Percentiles rank a stretch among this genome's conserved stretches.
Conservation (phyloP, 35 echinoderm and acorn worm species). For the Heliocidaris tuberculata region DNA sequence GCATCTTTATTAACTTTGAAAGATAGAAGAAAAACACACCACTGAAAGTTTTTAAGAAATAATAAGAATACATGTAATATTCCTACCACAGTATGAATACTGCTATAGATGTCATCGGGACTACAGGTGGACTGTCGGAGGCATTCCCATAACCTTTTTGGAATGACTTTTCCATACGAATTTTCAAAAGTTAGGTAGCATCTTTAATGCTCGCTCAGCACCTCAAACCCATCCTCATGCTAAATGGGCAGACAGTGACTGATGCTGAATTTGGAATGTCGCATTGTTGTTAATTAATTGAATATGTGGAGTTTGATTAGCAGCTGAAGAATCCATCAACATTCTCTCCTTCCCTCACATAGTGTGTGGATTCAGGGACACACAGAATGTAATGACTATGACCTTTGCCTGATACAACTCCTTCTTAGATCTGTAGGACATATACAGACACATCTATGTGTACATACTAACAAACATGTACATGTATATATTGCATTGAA, state of each 20-base stretch:
- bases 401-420: background rate
- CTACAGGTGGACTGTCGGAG: background rate
- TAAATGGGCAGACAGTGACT: background rate
- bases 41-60: background rate
- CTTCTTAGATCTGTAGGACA: background rate
- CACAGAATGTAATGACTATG: background rate
- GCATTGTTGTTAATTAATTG: constrained; percentile 4
- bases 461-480: background rate
- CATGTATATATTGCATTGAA: background rate
- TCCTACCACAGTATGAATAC: background rate
- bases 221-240: background rate
- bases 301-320: background rate
- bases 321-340: background rate
- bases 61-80: background rate
- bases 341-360: background rate
- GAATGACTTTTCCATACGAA: background rate
- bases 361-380: background rate
- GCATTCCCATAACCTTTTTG: background rate
- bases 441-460: background rate
- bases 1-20: background rate
- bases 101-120: background rate
- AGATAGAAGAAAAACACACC: background rate
- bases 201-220: background rate
- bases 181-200: background rate
- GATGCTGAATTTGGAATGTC: background rate